phyloP scores from a whole-genome alignment of 2,797 vertebrate species.

The Hyperoplus immaculatus region DNA sequence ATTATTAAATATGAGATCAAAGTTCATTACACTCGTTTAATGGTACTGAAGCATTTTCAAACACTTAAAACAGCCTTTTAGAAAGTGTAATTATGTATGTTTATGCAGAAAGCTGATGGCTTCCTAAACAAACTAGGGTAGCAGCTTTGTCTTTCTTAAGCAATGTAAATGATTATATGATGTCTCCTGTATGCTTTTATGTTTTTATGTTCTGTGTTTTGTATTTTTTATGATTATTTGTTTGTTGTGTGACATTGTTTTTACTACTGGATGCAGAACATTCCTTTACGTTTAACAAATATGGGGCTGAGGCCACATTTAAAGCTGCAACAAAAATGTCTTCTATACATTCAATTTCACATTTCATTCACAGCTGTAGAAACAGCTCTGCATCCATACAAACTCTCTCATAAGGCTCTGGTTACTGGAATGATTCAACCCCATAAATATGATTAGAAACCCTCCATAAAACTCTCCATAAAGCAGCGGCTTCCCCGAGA shows the following conservation, averaged over 20 bases:
- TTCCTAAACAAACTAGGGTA: too few species aligned
- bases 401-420: constrained; percentile 10
- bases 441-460: constrained; percentile 45
- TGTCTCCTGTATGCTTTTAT: too few species aligned
- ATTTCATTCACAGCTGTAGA: constrained; percentile 1
- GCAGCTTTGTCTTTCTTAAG: too few species aligned
- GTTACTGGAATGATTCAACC: constrained; percentile 8
- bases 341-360: constrained; percentile 14
- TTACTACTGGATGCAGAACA: too few species aligned
- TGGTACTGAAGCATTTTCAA: too few species aligned
- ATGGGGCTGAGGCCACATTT: neutral
- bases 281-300: neutral
- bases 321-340: neutral
- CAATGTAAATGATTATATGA: too few species aligned
- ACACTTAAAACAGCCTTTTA: neutral
- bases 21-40: neutral
- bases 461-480: constrained; percentile 41
- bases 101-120: neutral
- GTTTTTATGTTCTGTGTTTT: too few species aligned
- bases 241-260: too few species aligned
- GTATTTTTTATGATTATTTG: too few species aligned
- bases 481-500: constrained; percentile 30
- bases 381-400: neutral
- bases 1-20: neutral
- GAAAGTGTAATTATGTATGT: neutral